Conservation (phyloP, 2,797 vertebrate species). For the Linurgus olivaceus region DNA sequence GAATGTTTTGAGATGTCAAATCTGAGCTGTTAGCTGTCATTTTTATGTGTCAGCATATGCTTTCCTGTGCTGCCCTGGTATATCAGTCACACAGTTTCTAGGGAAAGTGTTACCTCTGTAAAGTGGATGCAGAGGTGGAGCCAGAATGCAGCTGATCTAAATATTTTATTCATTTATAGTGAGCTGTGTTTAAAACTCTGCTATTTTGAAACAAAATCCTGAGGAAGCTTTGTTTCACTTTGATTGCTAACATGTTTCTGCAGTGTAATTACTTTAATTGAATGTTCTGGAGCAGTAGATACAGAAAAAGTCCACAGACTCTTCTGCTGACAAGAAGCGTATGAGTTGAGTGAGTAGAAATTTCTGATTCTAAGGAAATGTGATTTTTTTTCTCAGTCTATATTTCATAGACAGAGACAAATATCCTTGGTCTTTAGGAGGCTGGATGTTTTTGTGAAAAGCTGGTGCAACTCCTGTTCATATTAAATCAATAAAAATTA, state of each 20-base stretch:
- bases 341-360: not conserved
- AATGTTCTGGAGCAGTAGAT: not conserved
- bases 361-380: slow-evolving; percentile 24
- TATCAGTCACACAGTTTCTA: not conserved
- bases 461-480: not conserved
- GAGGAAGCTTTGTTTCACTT: not conserved
- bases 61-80: not conserved
- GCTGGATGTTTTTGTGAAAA: not conserved
- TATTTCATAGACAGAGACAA: slow-evolving; percentile 20
- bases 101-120: not conserved
- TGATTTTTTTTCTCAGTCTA: not conserved
- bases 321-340: not conserved
- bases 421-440: not conserved
- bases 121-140: not conserved
- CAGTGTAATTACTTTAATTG: not conserved
- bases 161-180: not conserved
- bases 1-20: not conserved
- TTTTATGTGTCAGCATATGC: not conserved
- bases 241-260: not conserved
- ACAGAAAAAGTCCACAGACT: not conserved
- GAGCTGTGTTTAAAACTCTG: not conserved
- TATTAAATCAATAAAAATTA: not conserved
- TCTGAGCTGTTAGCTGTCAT: not conserved
- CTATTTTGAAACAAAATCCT: not conserved
- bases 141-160: not conserved